Conservation (phyloP, 2,888 invertebrate species). For the Andrena chrysosceles region DNA sequence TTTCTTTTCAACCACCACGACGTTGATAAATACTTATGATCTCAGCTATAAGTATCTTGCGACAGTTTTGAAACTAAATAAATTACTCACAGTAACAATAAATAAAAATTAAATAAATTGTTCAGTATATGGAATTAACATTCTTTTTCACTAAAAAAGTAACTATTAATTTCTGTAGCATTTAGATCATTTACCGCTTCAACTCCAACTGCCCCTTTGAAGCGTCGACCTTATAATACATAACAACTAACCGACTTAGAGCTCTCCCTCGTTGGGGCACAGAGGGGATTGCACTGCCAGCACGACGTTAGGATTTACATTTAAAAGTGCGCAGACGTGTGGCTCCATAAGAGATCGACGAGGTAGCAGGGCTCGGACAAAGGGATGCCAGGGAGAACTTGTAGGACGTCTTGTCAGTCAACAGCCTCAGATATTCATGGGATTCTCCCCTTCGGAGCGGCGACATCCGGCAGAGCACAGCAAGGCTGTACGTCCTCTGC, state of each 20-base stretch:
- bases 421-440: conserved; percentile 73
- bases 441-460: conserved; percentile 52
- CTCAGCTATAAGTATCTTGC: no score
- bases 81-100: no score
- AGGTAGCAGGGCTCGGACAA: conserved; percentile 8
- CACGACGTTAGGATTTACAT: not conserved
- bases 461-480: conserved; percentile 42
- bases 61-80: no score
- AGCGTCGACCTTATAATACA: no score
- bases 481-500: conserved; percentile 50
- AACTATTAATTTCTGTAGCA: no score
- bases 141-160: no score
- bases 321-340: conserved; percentile 2
- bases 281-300: not conserved
- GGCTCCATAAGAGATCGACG: not conserved
- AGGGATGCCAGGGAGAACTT: conserved; percentile 63
- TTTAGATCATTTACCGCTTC: no score
- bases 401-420: conserved; percentile 74
- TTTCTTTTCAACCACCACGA: no score
- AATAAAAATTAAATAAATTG: no score
- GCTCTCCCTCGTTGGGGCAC: not conserved
- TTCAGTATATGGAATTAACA: no score
- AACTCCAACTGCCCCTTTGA: no score
- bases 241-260: not conserved
- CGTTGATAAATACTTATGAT: no score